A percentile compares a stretch with the other conserved stretches of the same genome.
Conservation (phyloP, 2,113 vertebrate species). For the Phyllopteryx taeniolatus region DNA sequence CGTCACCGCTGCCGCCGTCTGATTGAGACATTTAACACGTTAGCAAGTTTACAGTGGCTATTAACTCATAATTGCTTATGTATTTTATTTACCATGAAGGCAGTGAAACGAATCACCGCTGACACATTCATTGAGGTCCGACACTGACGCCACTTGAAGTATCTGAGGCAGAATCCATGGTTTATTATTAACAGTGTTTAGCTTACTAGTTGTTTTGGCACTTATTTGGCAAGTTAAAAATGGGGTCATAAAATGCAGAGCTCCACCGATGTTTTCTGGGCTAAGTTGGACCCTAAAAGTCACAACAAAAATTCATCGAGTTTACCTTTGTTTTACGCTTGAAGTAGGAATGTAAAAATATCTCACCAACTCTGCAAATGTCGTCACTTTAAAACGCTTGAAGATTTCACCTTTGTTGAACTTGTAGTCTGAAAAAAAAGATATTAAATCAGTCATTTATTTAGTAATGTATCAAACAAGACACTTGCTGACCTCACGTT, state of each 20-base stretch:
- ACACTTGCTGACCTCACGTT: constrained; percentile 68
- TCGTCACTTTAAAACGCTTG: constrained; percentile 91
- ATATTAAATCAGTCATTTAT: background rate
- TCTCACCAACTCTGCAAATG: constrained; percentile 90
- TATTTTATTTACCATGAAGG: constrained; percentile 71
- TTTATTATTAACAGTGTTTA: background rate
- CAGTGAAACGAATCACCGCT: constrained; percentile 69
- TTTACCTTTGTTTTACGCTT: background rate
- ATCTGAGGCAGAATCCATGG: constrained; percentile 68
- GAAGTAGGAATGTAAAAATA: background rate
- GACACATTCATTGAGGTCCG: constrained; percentile 77
- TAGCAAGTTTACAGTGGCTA: background rate
- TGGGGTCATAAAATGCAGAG: background rate
- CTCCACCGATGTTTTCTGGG: background rate
- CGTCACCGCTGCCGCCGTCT: background rate
- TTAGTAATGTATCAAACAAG: background rate
- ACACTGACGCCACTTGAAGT: constrained; percentile 87
- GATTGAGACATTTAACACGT: background rate
- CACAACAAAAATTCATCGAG: background rate
- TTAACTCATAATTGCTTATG: background rate
- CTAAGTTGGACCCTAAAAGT: background rate
- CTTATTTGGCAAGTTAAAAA: background rate
- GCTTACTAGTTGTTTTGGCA: no score
- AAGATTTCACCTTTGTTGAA: constrained; percentile 94
- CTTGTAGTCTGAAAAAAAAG: constrained; percentile 82